These are phyloP conservation scores for Misgurnus mizolepis DNA, from an alignment of 2,113 vertebrate genomes.

Conservation along the genomic window DNA sequence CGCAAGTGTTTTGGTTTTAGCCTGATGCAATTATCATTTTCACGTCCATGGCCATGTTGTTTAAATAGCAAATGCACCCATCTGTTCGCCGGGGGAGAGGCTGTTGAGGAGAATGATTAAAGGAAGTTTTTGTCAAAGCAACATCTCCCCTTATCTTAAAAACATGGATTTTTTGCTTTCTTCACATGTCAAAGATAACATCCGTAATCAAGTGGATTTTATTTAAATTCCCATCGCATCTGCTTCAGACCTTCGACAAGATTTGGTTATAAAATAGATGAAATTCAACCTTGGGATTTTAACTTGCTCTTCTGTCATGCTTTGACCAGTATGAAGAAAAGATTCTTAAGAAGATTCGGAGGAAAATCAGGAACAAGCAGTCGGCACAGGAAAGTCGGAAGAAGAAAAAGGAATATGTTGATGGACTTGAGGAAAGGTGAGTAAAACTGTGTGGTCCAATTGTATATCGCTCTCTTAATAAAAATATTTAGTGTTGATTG, in stretches of 20 bases:
- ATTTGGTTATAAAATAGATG: no score
- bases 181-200: background rate
- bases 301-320: background rate
- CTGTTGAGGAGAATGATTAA: constrained; percentile 7
- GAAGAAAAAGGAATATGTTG: constrained; percentile 52
- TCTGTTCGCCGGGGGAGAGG: background rate
- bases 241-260: background rate
- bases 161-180: background rate
- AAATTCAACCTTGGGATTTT: background rate
- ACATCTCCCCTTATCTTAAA: background rate
- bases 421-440: constrained; percentile 47
- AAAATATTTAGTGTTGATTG: no score
- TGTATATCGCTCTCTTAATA: no score
- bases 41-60: no score
- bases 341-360: constrained; percentile 49
- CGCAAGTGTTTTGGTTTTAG: no score
- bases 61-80: background rate
- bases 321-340: constrained; percentile 45
- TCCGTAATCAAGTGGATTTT: background rate
- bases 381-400: constrained; percentile 52
- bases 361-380: constrained; percentile 53
- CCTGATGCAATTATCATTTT: no score
- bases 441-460: background rate
- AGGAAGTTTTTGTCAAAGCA: background rate
- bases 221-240: background rate